These are phyloP conservation scores for Perca fluviatilis DNA, from an alignment of 2,113 vertebrate genomes.

Conservation along the genomic window DNA sequence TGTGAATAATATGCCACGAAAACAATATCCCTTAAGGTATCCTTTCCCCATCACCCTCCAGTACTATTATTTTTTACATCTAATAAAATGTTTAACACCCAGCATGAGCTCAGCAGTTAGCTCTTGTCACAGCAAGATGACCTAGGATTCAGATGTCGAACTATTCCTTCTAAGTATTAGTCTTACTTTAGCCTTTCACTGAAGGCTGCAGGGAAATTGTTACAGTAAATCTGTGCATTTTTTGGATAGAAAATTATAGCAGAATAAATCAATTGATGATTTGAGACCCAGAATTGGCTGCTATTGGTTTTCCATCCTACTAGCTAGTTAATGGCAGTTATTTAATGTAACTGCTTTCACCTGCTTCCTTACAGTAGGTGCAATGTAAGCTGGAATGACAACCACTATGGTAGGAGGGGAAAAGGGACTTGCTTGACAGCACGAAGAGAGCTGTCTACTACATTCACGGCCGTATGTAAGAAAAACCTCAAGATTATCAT, in stretches of 20 bases:
- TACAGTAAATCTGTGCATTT: not conserved
- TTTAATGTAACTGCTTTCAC: constrained; percentile 7
- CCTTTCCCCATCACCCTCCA: too few species aligned
- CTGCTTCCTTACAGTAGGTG: not conserved
- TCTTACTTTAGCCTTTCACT: not conserved
- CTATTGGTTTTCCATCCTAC: not conserved
- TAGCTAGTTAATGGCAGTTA: not conserved
- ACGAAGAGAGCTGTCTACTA: constrained; percentile 20
- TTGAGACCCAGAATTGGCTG: not conserved
- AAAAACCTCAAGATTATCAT: not conserved
- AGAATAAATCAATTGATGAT: not conserved
- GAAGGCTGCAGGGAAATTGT: not conserved
- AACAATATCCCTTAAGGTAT: not conserved
- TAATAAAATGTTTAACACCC: constrained; percentile 35
- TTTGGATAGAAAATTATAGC: not conserved
- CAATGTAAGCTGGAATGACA: not conserved
- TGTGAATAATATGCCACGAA: not conserved
- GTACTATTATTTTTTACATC: not conserved
- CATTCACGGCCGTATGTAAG: not conserved
- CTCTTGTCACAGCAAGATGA: constrained; percentile 8
- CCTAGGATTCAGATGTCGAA: not conserved
- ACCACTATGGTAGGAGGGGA: not conserved
- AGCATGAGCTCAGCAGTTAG: constrained; percentile 37
- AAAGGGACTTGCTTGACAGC: constrained; percentile 11
- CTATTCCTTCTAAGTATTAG: not conserved